Percentiles rank a stretch among this genome's conserved stretches.
These are phyloP conservation scores for Dichetophora obliterata DNA, from an alignment of 2,888 invertebrate genomes.

Conservation along the genomic window DNA sequence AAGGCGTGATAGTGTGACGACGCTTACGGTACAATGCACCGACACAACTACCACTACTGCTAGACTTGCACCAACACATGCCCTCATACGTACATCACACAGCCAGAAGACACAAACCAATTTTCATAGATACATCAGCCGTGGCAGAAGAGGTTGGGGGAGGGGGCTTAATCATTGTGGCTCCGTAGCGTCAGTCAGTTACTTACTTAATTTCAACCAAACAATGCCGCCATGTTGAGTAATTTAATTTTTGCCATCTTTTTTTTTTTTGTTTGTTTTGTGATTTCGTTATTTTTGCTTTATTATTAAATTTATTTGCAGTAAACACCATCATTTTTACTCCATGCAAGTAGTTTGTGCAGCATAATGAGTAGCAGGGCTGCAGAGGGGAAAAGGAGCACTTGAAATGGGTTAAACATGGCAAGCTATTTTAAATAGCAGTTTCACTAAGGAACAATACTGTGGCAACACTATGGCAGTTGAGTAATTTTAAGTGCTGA, in stretches of 20 bases:
- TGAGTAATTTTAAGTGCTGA: neutral
- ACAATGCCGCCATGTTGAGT: conserved; percentile 35
- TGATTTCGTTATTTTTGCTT: conserved; percentile 52
- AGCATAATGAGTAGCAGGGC: neutral
- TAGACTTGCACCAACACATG: neutral
- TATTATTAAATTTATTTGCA: conserved; percentile 62
- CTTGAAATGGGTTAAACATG: neutral
- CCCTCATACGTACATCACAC: conserved; percentile 4
- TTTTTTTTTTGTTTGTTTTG: neutral
- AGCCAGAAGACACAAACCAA: neutral
- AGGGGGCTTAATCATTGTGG: neutral
- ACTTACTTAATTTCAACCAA: conserved; percentile 32
- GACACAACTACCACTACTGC: conserved; percentile 6
- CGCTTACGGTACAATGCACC: conserved; percentile 27
- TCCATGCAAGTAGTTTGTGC: neutral
- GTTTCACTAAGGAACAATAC: neutral
- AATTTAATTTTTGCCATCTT: conserved; percentile 55
- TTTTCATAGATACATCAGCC: neutral
- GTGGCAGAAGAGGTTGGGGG: neutral
- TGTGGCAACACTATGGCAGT: neutral
- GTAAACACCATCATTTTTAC: conserved; percentile 51
- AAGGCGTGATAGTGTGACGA: conserved; percentile 1
- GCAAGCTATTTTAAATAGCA: neutral
- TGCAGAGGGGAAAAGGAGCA: neutral
- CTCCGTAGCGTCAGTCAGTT: neutral